A percentile compares a stretch with the other conserved stretches of the same genome.
Conservation (phyloP, 2,113 vertebrate genomes). For the Macroglossus sobrinus region DNA sequence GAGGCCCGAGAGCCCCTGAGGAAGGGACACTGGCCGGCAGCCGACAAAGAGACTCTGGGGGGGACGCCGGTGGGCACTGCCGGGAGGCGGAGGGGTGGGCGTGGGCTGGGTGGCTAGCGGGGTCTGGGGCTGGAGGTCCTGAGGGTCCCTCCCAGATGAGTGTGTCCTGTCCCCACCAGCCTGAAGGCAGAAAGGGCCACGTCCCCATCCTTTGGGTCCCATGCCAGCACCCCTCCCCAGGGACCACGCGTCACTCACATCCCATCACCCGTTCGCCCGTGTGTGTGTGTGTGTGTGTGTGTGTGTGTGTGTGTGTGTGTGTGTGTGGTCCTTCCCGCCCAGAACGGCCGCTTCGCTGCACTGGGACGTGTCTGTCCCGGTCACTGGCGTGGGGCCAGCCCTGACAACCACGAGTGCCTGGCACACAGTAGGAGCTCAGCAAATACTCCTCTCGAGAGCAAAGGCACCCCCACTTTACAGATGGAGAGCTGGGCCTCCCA, state of each 20-base stretch:
- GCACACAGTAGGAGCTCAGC: neutral
- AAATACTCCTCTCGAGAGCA: too few relatives aligned
- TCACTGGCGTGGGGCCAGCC: neutral
- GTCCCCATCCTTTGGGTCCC: neutral
- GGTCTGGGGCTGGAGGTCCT: neutral
- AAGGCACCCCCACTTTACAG: neutral
- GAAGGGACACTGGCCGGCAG: too few relatives aligned
- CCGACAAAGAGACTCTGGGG: fast-evolving
- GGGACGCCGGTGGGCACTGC: neutral
- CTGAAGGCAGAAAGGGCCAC: fast-evolving
- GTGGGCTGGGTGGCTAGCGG: fast-evolving
- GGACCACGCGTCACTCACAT: neutral
- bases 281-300: neutral
- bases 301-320: neutral
- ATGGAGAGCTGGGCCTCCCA: neutral
- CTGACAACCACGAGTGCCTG: fast-evolving
- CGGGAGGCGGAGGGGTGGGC: neutral
- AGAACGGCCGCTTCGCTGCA: fast-evolving
- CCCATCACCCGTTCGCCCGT: fast-evolving
- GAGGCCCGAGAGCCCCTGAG: neutral
- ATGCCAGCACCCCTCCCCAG: fast-evolving
- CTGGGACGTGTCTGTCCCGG: neutral
- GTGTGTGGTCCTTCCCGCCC: neutral
- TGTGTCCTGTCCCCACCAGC: fast-evolving
- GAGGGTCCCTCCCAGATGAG: fast-evolving